phyloP scores from a whole-genome alignment of 2,113 vertebrate species.

The Cettia cetti region DNA sequence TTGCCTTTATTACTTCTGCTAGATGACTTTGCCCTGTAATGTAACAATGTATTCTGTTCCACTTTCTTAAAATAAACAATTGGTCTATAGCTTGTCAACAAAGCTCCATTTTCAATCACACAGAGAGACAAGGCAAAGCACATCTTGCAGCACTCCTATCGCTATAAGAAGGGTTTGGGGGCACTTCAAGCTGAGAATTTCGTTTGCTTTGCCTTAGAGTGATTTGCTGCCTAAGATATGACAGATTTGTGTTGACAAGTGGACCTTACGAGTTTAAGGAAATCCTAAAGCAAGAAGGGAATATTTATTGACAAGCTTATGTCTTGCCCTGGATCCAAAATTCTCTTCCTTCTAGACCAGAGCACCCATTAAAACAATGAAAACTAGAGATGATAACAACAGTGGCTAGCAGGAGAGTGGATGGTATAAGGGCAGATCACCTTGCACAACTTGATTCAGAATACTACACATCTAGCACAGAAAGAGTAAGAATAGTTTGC shows the following conservation, averaged over 20 bases:
- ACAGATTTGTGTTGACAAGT: conserved; percentile 34
- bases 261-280: conserved; percentile 5
- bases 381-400: background rate
- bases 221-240: conserved; percentile 28
- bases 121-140: background rate
- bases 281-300: background rate
- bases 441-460: conserved; percentile 1
- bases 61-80: conserved; percentile 57
- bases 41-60: background rate
- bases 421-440: background rate
- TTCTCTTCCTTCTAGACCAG: background rate
- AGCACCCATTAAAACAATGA: background rate
- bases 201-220: conserved; percentile 40
- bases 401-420: background rate
- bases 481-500: background rate
- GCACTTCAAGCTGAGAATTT: conserved; percentile 14
- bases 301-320: conserved; percentile 19
- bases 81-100: conserved; percentile 28
- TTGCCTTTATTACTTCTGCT: conserved; percentile 14
- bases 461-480: background rate
- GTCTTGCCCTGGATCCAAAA: background rate
- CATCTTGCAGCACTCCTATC: background rate
- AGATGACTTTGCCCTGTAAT: background rate
- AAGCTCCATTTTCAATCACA: conserved; percentile 27
- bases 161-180: background rate